Evolutionary conservation across 1,140 invertebrate genomes (phyloP), one percentile per base, ranked within the genome.

Genomic region (Drosophila novamexicana): DNA sequence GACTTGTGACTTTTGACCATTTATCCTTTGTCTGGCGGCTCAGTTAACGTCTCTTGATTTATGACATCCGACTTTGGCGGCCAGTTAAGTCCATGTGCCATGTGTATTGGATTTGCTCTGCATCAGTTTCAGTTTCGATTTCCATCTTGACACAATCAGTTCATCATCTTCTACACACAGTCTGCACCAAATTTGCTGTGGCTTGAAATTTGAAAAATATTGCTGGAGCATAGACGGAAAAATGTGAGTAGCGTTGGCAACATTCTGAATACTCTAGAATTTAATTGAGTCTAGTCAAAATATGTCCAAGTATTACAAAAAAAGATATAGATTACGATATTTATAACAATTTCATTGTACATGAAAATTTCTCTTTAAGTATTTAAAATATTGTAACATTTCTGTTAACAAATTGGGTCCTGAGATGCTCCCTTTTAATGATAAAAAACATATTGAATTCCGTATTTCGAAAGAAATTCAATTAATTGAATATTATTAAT

Each of bases 71-170:
- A 75, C 80, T 73, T 77, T 75, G 73, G 50, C 47, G 59, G 66
- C 63, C 70, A 63, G 75, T 67, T 75, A 64, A 61, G 54, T 49
- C 52, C 53, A 34, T n/a, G 7, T 12, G 62, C 10, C 61, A 62
- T 68, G 63, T 58, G 59, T 64, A 72, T 36, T 53, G 29, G 32
- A 66, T 69, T 65, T 42, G 40, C 9, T 18, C 42, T 37, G 36
- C 61, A 54, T 42, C 79, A 63, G 53, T 45, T 70, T 79, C 58
- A 88, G 83, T 88, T 83, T 72, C 52, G 39, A 71, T 83, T 83
- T 83, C 66, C 70, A 65, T 53, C 59, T 67, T 52, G 76, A 68
- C 57, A 40, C 69, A 66, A 69, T 53, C 84, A 54, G 83, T 76
- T 73, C 64, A 49, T 14, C 10, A 53, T 16, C 7, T 36, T 2